A percentile compares a stretch with the other conserved stretches of the same genome.
Evolutionary conservation across 2,113 vertebrate genomes (phyloP).

Genomic region (Phaetusa simplex): DNA sequence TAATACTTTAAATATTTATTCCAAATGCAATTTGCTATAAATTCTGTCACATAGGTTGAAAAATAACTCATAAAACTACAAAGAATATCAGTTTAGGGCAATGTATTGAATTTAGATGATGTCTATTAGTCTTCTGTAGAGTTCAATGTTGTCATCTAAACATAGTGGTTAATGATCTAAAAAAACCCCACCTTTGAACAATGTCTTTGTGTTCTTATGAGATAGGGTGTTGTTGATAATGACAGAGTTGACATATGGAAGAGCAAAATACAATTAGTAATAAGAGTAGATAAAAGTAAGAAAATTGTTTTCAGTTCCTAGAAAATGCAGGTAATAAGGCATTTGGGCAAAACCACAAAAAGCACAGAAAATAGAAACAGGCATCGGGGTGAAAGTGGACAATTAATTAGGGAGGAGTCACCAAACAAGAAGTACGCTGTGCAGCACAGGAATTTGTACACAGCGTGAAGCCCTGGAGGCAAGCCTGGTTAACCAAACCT

Average conservation of each 20-base stretch:
- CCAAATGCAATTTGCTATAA: neutral
- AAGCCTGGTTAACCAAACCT: slow-evolving; percentile 11
- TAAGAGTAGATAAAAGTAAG: neutral
- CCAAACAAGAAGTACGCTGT: neutral
- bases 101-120: neutral
- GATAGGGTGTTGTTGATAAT: neutral
- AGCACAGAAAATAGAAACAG: neutral
- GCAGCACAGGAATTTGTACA: neutral
- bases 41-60: neutral
- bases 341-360: neutral
- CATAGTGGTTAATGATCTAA: neutral
- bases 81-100: neutral
- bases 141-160: neutral
- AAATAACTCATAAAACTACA: neutral
- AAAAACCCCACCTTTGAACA: neutral
- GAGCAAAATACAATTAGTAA: neutral
- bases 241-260: neutral
- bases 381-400: neutral
- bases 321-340: neutral
- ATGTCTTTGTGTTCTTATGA: neutral
- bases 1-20: neutral
- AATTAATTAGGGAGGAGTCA: neutral
- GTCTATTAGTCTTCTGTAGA: neutral
- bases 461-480: neutral
- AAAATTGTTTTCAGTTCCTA: neutral